Evolutionary conservation across 1,140 invertebrate genomes (phyloP).

Genomic region (Cydia strobilella): DNA sequence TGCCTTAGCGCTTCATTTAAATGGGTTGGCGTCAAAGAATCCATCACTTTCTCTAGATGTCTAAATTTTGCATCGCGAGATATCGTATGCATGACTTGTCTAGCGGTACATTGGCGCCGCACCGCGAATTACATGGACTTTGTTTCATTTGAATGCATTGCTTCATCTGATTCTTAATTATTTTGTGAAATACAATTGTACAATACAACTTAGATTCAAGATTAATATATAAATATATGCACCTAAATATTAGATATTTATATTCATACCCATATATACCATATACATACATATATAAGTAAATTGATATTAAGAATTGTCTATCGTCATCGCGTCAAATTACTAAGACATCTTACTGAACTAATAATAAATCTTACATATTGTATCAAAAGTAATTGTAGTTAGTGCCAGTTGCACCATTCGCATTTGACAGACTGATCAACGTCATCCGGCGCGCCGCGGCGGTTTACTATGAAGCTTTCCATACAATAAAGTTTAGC

Average conservation of each 20-base stretch:
- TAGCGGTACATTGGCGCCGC: neutral
- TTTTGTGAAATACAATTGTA: neutral
- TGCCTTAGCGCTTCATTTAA: neutral
- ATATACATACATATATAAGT: neutral
- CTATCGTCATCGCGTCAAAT: neutral
- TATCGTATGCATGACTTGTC: slow-evolving; percentile 29
- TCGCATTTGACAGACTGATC: too few relatives aligned
- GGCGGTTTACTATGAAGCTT: too few relatives aligned
- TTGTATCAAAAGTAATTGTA: too few relatives aligned
- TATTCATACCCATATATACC: neutral
- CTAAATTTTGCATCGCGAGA: slow-evolving; percentile 19
- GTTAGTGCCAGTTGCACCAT: too few relatives aligned
- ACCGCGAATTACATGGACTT: neutral
- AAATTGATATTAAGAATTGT: neutral
- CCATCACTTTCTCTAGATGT: slow-evolving; percentile 30
- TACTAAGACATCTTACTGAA: neutral
- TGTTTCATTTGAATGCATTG: neutral
- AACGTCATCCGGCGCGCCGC: too few relatives aligned
- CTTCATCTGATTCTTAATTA: neutral
- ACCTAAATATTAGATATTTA: neutral
- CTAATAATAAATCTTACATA: too few relatives aligned
- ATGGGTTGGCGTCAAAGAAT: slow-evolving; percentile 11
- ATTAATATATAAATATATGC: neutral
- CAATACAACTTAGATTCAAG: neutral
- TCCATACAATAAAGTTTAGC: too few relatives aligned